Evolutionary conservation across 35 echinoderm and acorn worm species (phyloP).

Genomic region (Heliocidaris erythrogramma): DNA sequence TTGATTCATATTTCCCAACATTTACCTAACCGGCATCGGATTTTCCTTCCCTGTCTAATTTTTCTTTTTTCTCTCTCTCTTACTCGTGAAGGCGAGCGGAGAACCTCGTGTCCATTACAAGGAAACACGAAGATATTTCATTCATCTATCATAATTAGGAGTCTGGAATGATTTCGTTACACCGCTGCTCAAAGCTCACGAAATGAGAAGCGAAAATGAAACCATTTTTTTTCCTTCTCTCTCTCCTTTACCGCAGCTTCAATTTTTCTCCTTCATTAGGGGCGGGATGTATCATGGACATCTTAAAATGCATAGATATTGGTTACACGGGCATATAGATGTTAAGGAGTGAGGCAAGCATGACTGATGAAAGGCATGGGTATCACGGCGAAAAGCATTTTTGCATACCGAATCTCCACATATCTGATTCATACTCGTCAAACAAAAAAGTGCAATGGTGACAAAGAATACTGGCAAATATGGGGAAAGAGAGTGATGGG

Average conservation of each 20-base stretch:
- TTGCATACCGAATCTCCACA: background rate
- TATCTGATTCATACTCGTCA: background rate
- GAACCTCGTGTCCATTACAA: background rate
- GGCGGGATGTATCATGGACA: background rate
- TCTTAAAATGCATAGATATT: background rate
- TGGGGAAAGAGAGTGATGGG: background rate
- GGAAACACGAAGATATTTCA: background rate
- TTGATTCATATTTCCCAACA: conserved; percentile 47
- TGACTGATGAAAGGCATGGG: background rate
- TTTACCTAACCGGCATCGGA: conserved; percentile 24
- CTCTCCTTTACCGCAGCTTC: background rate
- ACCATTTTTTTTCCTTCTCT: background rate
- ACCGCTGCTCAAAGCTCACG: background rate
- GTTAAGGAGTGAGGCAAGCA: background rate
- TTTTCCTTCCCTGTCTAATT: background rate
- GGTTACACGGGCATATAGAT: background rate
- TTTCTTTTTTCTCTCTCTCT: background rate
- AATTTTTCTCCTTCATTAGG: background rate
- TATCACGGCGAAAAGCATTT: background rate
- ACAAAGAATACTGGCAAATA: background rate
- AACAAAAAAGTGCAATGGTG: background rate
- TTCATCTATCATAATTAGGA: conserved; percentile 12
- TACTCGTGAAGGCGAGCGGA: background rate
- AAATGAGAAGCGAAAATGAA: conserved; percentile 12
- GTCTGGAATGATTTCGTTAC: conserved; percentile 10